These are phyloP conservation scores for Tetramorium parvispinum DNA, from an alignment of 1,140 invertebrate species.

Conservation along the genomic window DNA sequence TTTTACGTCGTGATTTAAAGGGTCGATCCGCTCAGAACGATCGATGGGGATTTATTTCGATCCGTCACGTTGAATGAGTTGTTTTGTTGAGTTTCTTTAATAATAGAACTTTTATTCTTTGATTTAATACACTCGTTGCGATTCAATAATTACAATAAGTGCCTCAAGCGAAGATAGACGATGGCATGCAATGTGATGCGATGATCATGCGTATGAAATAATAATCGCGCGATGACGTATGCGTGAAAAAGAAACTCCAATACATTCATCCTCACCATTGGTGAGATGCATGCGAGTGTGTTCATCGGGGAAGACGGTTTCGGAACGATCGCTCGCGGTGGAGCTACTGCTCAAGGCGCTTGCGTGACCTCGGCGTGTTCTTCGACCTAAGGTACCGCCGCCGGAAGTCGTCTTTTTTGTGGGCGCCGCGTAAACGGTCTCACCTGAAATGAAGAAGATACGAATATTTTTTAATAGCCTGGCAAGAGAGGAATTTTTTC, in stretches of 20 bases:
- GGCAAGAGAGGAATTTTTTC: slow-evolving; percentile 10
- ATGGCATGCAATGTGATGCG: slow-evolving; percentile 6
- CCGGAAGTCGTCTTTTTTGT: slow-evolving; percentile 82
- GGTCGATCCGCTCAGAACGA: slow-evolving; percentile 57
- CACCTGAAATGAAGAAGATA: slow-evolving; percentile 76
- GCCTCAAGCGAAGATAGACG: neutral
- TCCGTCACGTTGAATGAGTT: neutral
- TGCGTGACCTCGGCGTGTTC: slow-evolving; percentile 78
- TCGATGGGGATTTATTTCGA: slow-evolving; percentile 57
- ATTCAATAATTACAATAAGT: slow-evolving; percentile 5
- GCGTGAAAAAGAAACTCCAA: neutral
- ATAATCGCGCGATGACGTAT: slow-evolving; percentile 28
- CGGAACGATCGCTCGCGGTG: slow-evolving; percentile 79
- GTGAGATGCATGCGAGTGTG: slow-evolving; percentile 79
- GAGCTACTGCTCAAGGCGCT: slow-evolving; percentile 80
- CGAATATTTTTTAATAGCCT: slow-evolving; percentile 48
- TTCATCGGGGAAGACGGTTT: slow-evolving; percentile 78
- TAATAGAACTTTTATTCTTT: neutral
- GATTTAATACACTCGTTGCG: neutral
- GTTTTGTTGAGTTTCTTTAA: neutral
- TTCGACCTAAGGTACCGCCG: slow-evolving; percentile 77
- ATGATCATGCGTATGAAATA: slow-evolving; percentile 36
- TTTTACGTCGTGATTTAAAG: slow-evolving; percentile 75
- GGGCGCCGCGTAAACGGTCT: slow-evolving; percentile 84
- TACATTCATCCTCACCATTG: slow-evolving; percentile 72